Evolutionary conservation across 2,797 vertebrate species (phyloP), one percentile per base, ranked within the genome.

Genomic region (Brachyrhaphis roseni): DNA sequence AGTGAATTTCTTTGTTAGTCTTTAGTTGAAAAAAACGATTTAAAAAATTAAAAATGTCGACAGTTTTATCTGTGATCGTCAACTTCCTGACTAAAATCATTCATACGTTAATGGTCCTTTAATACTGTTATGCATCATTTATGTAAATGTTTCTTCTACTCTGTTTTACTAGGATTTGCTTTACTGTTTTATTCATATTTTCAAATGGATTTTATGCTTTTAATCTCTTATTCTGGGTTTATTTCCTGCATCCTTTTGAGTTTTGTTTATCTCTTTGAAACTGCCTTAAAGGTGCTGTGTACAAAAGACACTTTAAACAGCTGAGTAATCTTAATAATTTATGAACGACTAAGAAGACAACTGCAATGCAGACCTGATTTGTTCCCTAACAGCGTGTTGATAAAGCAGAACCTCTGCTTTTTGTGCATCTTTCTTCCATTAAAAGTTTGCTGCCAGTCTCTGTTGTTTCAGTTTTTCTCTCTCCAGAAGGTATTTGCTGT

Each of bases 401-500:
- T 26, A 26, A 62, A 72, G 55, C 41, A 0, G 5, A 75, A 20
- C 3, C 28, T 57, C 59, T 74, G 36, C 39, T 76, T 15, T 51
- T 76, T 15, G 12, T 74, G 34, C 49, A 7, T 39, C 47, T 45
- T 20, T 39, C 31, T 59, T 47, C 34, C 72, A 78, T 64, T 41
- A 57, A 73, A 72, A 51, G 57, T 76, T 75, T 6, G 18, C 45
- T 36, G 36, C 78, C 74, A 7, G 41, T 78, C 47, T 64, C 1
- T 1, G 15, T 49, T 64, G 8, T 80, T 71, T 75, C 79, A 75
- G 36, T 79, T 78, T 78, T 80, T n/a, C 39, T 71, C 5, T 49
- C 47, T 57, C 10, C 70, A n/a, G 36, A 47, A 41, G 18, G 64
- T 8, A 3, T 77, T 66, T 55, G 45, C 49, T 49, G 43, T 78